Conservation (phyloP, 2,888 invertebrate species). For the Eudasyphora cyanicolor region DNA sequence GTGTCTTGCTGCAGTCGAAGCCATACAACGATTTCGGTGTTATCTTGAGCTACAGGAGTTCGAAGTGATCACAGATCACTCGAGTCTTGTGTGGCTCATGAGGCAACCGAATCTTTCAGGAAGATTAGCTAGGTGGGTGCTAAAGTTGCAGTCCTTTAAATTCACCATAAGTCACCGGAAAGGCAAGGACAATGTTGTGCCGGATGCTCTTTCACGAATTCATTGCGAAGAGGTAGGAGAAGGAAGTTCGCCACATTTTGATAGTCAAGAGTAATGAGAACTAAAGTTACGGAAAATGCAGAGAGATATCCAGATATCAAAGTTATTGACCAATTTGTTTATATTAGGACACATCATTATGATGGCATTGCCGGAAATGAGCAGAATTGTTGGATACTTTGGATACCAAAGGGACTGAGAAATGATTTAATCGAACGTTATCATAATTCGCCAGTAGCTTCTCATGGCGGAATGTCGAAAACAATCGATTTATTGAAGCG, state of each 20-base stretch:
- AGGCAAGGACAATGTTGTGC: conserved; percentile 28
- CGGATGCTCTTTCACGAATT: neutral
- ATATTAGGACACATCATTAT: conserved; percentile 16
- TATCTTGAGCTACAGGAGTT: too few species aligned
- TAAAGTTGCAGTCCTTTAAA: too few species aligned
- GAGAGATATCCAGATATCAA: conserved; percentile 51
- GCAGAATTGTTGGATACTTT: neutral
- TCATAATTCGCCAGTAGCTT: neutral
- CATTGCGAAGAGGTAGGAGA: neutral
- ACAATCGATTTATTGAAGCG: conserved; percentile 2
- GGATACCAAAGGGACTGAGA: conserved; percentile 5
- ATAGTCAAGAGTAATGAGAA: conserved; percentile 25
- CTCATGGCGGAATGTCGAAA: conserved; percentile 25
- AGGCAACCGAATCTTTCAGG: too few species aligned
- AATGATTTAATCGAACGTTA: neutral
- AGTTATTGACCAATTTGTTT: conserved; percentile 46
- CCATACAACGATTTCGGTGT: conserved; percentile 14
- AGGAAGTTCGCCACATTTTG: conserved; percentile 8
- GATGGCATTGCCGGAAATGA: neutral
- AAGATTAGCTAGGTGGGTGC: too few species aligned
- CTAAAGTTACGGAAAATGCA: neutral
- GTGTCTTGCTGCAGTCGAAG: neutral
- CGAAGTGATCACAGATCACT: too few species aligned
- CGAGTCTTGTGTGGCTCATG: too few species aligned
- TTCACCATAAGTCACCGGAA: conserved; percentile 47